Base-by-base conservation (phyloP, 1,140 invertebrate genomes). In the Caerostris extrusa region DNA sequence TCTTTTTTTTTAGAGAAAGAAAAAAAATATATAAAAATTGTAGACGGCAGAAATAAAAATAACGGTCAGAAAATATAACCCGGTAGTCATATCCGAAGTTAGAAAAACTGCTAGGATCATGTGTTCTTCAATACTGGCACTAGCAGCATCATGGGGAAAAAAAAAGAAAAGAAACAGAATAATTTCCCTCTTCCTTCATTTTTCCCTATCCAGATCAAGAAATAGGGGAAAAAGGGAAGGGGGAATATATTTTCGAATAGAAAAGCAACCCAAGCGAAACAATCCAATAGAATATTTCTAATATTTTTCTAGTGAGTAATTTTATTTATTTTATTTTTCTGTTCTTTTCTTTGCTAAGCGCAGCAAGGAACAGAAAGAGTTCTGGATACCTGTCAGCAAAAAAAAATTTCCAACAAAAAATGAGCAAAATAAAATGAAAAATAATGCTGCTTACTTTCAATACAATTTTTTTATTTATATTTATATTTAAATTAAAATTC, bases 281-380 rank as follows among this genome's bases (percentile, higher is more conserved):
- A 90, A 90, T 90, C 67, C 88, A 90, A 90, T 90, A 77, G 88
- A 90, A 90, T 90, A 90, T 90, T 90, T 90, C 60, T 77, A 50
- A 77, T 77, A 50, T 77, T 77, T 77, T 64, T 64, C 61, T 77
- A 50, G 8, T 10, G 19, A 50, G 50, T 77, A 77, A 77, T 77
- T 77, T 77, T 77, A 71, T 71, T 71, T 71, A 17, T 6, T 71
- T 34, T 19, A 8, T 50, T 71, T 71, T 34, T 34, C 34, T 34
- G 34, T 82, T 34, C 17, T 56, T 85, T 85, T 60, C 56, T n/a
- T 8, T 58, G 58, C 12, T 67, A 58, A 57, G 56, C 7, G 57
- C 7, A 85, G 57, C 55, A 57, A 67, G 0, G 64, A n/a, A 85
- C 56, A 85, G 50, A 57, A 58, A 60, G 6, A 85, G 14, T 10